Conservation (phyloP, 2,113 vertebrate species). For the Pteropus alecto region DNA sequence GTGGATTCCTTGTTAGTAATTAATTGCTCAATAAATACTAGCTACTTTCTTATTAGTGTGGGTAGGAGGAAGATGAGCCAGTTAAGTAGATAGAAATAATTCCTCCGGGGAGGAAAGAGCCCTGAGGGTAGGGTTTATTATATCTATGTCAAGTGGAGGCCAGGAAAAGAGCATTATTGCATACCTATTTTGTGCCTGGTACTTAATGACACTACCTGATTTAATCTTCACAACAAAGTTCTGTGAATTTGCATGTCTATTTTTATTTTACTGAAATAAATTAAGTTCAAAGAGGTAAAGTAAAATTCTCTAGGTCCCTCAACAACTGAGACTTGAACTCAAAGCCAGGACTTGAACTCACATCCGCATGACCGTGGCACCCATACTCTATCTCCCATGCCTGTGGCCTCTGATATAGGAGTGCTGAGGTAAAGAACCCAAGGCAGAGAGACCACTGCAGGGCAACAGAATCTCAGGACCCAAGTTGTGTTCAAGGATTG, state of each 20-base stretch:
- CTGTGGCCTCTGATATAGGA: not conserved
- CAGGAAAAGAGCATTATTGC: not conserved
- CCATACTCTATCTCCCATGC: fast-evolving
- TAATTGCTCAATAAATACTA: not conserved
- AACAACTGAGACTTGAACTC: not conserved
- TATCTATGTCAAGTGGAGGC: not conserved
- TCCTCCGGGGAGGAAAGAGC: not conserved
- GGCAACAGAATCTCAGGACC: not conserved
- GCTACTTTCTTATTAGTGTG: not conserved
- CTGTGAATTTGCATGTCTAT: not conserved
- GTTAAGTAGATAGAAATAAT: not conserved
- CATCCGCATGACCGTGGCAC: not conserved
- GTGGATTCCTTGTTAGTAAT: not conserved
- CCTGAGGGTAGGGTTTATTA: not conserved
- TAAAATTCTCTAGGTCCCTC: not conserved
- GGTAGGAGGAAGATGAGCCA: not conserved
- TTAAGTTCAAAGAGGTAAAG: not conserved
- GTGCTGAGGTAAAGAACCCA: not conserved
- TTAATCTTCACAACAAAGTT: not conserved
- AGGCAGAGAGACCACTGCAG: not conserved
- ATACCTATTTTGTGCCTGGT: not conserved
- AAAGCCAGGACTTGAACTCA: not conserved
- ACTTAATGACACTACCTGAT: not conserved
- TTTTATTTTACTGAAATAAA: constrained; percentile 14
- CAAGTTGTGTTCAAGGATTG: not conserved